phyloP scores from a whole-genome alignment of 1,140 invertebrate genomes.

The Chelonus insularis region DNA sequence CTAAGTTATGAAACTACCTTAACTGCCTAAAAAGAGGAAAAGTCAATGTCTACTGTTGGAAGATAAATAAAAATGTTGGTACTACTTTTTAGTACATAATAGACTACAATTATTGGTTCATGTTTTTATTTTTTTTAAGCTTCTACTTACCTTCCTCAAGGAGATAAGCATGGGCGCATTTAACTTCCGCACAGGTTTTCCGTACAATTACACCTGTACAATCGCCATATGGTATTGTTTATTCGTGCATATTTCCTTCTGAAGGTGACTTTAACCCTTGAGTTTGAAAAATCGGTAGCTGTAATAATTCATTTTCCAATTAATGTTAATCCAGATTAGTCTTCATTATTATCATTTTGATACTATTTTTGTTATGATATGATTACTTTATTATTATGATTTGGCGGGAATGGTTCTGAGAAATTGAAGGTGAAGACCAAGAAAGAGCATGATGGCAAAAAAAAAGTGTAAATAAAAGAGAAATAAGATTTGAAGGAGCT shows the following conservation, averaged over 20 bases:
- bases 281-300: neutral
- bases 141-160: constrained; percentile 1
- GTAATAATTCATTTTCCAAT: neutral
- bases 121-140: too few relatives aligned
- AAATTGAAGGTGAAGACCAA: constrained; percentile 22
- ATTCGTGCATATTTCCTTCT: constrained; percentile 1
- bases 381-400: neutral
- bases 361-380: neutral
- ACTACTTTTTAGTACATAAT: too few relatives aligned
- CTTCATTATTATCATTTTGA: neutral
- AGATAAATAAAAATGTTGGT: too few relatives aligned
- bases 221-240: constrained; percentile 9
- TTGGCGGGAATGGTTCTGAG: constrained; percentile 1
- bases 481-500: constrained; percentile 34
- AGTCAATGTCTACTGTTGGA: too few relatives aligned
- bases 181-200: constrained; percentile 1
- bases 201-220: constrained; percentile 11
- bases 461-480: constrained; percentile 28
- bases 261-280: neutral
- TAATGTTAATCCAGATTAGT: neutral
- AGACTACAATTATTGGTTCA: too few relatives aligned
- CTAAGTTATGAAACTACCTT: too few relatives aligned
- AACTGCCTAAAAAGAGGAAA: too few relatives aligned
- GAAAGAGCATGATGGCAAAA: constrained; percentile 26
- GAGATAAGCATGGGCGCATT: constrained; percentile 1